A percentile compares a stretch with the other conserved stretches of the same genome.
These are phyloP conservation scores for Brachionichthys hirsutus DNA, from an alignment of 2,113 vertebrate genomes.

Conservation along the genomic window DNA sequence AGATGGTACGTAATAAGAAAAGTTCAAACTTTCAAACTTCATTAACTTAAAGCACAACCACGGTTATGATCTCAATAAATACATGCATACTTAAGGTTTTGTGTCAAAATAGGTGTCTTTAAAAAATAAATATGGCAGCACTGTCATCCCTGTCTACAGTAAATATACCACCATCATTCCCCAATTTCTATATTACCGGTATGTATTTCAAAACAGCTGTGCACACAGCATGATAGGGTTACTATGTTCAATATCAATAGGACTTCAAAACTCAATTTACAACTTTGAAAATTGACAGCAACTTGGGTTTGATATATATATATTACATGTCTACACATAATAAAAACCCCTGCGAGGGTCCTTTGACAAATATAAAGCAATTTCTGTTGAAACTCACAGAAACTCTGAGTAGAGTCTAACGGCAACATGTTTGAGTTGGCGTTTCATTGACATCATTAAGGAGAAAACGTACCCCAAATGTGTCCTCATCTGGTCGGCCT, in stretches of 20 bases:
- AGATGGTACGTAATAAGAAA: no score
- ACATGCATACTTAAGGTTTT: no score
- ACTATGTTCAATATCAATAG: slow-evolving; percentile 37
- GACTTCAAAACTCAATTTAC: slow-evolving; percentile 22
- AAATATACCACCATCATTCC: no score
- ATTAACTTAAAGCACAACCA: no score
- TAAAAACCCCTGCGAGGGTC: slow-evolving; percentile 16
- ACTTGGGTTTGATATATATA: slow-evolving; percentile 10
- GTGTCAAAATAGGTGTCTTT: no score
- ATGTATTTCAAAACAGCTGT: slow-evolving; percentile 18
- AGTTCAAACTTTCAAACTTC: no score
- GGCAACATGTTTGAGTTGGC: slow-evolving; percentile 31
- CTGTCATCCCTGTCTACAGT: neutral
- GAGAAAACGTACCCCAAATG: slow-evolving; percentile 88
- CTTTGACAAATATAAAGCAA: slow-evolving; percentile 23
- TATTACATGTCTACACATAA: slow-evolving; percentile 14
- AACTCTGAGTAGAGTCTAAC: slow-evolving; percentile 19
- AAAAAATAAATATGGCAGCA: neutral
- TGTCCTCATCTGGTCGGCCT: slow-evolving; percentile 90
- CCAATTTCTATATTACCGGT: no score
- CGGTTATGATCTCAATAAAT: no score
- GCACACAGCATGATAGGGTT: slow-evolving; percentile 16
- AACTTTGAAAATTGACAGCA: slow-evolving; percentile 11
- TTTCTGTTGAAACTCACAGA: slow-evolving; percentile 2
- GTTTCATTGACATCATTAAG: slow-evolving; percentile 45